These are phyloP conservation scores for Drosophila vallismaia DNA, from an alignment of 2,888 invertebrate species.

Conservation along the genomic window DNA sequence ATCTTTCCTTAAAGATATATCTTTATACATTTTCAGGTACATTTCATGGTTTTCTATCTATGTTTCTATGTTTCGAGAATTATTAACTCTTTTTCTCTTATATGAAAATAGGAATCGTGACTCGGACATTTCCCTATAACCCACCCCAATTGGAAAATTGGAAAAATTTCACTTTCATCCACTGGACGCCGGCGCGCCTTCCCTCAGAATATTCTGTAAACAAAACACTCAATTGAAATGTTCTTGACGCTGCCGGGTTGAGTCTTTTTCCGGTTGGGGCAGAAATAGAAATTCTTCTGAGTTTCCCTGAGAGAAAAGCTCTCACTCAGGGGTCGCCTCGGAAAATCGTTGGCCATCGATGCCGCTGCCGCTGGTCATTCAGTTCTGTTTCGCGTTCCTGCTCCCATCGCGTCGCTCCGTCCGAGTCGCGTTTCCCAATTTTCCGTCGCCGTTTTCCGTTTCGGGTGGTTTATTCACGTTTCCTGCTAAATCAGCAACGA, in stretches of 20 bases:
- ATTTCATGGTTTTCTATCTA: no score
- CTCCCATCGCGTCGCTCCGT: slow-evolving; percentile 58
- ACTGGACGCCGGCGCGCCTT: slow-evolving; percentile 42
- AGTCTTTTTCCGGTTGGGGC: slow-evolving; percentile 52
- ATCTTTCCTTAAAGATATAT: no score
- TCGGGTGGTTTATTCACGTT: slow-evolving; percentile 34
- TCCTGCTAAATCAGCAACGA: slow-evolving; percentile 9
- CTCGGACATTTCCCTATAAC: not conserved
- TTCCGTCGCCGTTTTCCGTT: slow-evolving; percentile 35
- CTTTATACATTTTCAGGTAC: no score
- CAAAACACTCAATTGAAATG: slow-evolving; percentile 21
- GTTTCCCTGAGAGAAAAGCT: slow-evolving; percentile 48
- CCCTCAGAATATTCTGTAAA: slow-evolving; percentile 25
- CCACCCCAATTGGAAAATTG: slow-evolving; percentile 1
- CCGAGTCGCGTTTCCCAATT: slow-evolving; percentile 27
- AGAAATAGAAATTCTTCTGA: slow-evolving; percentile 57
- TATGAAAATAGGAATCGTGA: no score
- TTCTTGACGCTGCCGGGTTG: slow-evolving; percentile 46
- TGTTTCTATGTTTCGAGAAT: no score
- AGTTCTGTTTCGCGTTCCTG: slow-evolving; percentile 71
- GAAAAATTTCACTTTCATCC: slow-evolving; percentile 25
- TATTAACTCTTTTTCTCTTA: no score
- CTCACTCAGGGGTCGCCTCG: slow-evolving; percentile 24
- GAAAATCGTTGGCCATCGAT: slow-evolving; percentile 31
- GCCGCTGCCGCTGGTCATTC: slow-evolving; percentile 43